Evolutionary conservation across 2,888 invertebrate species (phyloP), one percentile per base, ranked within the genome.

Genomic region (Polylopha cassiicola): DNA sequence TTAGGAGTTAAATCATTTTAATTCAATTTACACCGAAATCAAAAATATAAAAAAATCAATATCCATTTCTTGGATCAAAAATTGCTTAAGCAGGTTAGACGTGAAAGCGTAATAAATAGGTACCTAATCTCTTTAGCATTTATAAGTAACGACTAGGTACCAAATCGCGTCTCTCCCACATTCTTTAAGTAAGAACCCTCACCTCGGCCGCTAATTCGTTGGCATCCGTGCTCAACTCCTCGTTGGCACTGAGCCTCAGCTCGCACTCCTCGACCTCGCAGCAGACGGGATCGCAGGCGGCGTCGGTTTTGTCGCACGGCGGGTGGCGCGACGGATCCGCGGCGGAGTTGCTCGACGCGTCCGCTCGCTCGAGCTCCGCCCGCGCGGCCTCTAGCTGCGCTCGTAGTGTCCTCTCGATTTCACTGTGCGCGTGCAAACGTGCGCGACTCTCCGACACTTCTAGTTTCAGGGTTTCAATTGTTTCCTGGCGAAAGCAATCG

Each of bases 191-290:
- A 3, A 28, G 5, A 3, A n/a, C 6, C 7, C 61, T 58, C 46
- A 84, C 84, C 73, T 85, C 85, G 45, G 81, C 82, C 27, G 84
- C 84, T 46, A 85, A 61, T 57, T 84, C 84, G 44, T 64, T 80
- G 44, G 84, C 80, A 43, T 85, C 84, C 21, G 74, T 76, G 61
- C 84, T 84, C 49, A 85, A 55, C 55, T 84, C 84, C 54, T 78
- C 77, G 45, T 77, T 82, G 48, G 64, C 68, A 50, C 55, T 70
- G 51, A 70, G 65, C 65, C 61, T 75, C 55, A 61, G 51, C 52
- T 65, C 72, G 54, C 56, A 87, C 51, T 69, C 87, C 63, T 60
- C 79, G 38, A 59, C 61, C 38, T 77, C 80, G 45, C 77, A 73
- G 55, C 64, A 70, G 33, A 82, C 77, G 2, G 84, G 84, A 56